Evolutionary conservation across 1,140 invertebrate genomes (phyloP), one percentile per base, ranked within the genome.

Genomic region (Diorhabda elongata): DNA sequence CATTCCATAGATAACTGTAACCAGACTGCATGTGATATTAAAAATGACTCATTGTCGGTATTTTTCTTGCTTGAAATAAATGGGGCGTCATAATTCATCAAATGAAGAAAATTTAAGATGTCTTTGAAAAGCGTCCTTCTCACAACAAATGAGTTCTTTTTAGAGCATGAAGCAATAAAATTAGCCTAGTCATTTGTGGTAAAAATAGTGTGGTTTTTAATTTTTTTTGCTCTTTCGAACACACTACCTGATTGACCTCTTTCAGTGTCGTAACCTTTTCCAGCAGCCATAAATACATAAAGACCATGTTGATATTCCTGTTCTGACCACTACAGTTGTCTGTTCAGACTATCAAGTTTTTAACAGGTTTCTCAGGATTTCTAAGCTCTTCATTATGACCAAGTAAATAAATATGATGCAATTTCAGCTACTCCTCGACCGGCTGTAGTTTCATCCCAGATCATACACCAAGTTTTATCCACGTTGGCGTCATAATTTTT

Each of bases 301-400:
- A 63, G 8, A 69, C 42, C 67, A 69, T 63, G 11, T 44, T 69
- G 4, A 69, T 57, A 42, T 69, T 69, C 42, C 61, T 58, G 61
- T 69, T 64, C 41, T 69, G 62, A 6, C 56, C 60, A 59, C 26
- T 11, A 43, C 62, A 69, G 6, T 69, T 69, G 45, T 69, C 67
- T 8, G 62, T 62, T 56, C 67, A 69, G 2, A 69, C 61, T 64
- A 58, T 69, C 9, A 64, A 52, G 2, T n/a, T 8, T 52, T 52
- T 3, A 26, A 26, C 26, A 26, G 1, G 6, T 26, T 26, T 26
- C 26, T 26, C 26, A 26, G 26, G 26, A 26, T 26, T 26, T 26
- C 26, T 26, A 26, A 26, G 1, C 26, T 26, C 26, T 6, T 52
- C 47, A 9, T 44, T 11, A 9, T 63, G 61, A 42, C 61, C 61